A percentile compares a stretch with the other conserved stretches of the same genome.
phyloP scores from a whole-genome alignment of 2,888 invertebrate genomes.

The Drosophila eohydei region DNA sequence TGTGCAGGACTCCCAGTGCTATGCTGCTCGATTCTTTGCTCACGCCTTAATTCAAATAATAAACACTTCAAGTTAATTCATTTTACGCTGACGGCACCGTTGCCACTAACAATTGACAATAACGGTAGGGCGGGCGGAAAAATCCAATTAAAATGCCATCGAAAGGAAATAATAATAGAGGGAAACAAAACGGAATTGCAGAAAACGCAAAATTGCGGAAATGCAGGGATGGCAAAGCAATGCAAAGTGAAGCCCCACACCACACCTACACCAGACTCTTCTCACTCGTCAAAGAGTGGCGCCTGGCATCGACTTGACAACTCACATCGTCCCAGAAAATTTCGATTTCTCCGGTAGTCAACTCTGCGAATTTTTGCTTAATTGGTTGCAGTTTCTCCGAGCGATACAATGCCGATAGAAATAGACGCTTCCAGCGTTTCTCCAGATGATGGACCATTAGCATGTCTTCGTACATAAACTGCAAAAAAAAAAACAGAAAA shows the following conservation, averaged over 20 bases:
- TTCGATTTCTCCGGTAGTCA: constrained; percentile 90
- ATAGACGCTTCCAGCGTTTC: constrained; percentile 89
- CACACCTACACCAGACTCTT: background rate
- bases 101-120: constrained; percentile 79
- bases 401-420: constrained; percentile 89
- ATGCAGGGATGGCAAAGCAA: constrained; percentile 56
- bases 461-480: constrained; percentile 85
- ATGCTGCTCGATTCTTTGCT: constrained; percentile 13
- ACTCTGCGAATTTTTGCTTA: constrained; percentile 93
- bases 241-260: constrained; percentile 13
- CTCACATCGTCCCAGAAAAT: constrained; percentile 83
- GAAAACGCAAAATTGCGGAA: constrained; percentile 76
- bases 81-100: constrained; percentile 72
- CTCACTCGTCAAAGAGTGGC: background rate
- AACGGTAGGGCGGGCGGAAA: constrained; percentile 81
- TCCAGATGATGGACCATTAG: constrained; percentile 87
- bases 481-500: constrained; percentile 15
- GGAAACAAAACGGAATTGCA: constrained; percentile 81
- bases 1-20: constrained; percentile 6
- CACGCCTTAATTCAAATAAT: constrained; percentile 81
- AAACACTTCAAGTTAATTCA: constrained; percentile 84
- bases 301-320: constrained; percentile 34
- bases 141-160: constrained; percentile 84
- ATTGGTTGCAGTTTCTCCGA: constrained; percentile 90
- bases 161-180: constrained; percentile 82